A percentile compares a stretch with the other conserved stretches of the same genome.
Conservation (phyloP, 1,140 invertebrate species). For the Magallana ariakensis region DNA sequence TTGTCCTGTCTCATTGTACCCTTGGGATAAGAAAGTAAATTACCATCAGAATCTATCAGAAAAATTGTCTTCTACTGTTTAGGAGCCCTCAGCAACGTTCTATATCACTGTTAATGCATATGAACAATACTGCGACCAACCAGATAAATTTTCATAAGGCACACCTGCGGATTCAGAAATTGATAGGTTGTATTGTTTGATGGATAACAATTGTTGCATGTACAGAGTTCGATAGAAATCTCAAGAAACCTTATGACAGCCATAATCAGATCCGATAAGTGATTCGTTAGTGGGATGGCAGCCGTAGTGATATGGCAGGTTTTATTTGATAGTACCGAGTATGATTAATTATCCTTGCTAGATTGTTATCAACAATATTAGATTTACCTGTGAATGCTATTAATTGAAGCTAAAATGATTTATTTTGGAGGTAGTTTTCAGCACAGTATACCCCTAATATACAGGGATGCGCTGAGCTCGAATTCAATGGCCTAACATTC, state of each 20-base stretch:
- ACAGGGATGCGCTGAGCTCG: background rate
- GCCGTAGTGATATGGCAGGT: conserved; percentile 18
- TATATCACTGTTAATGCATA: background rate
- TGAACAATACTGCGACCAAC: background rate
- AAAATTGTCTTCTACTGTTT: background rate
- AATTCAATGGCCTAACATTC: background rate
- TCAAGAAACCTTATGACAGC: conserved; percentile 31
- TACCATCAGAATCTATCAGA: conserved; percentile 20
- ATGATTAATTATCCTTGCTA: conserved; percentile 24
- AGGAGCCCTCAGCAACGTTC: background rate
- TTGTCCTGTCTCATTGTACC: conserved; percentile 7
- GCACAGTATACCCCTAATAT: background rate
- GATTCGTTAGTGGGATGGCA: background rate
- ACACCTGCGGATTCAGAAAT: conserved; percentile 30
- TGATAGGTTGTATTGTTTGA: background rate
- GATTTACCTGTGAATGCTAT: conserved; percentile 19
- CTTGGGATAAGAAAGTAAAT: conserved; percentile 30
- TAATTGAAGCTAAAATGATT: conserved; percentile 13
- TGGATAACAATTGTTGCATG: conserved; percentile 27
- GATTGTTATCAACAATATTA: conserved; percentile 20
- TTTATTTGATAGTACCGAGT: conserved; percentile 1
- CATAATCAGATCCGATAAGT: conserved; percentile 25
- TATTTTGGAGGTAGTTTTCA: background rate
- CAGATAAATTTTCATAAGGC: conserved; percentile 25
- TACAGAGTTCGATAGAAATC: conserved; percentile 28